Base-by-base conservation (phyloP, 2,888 invertebrate species). In the Smittia aterrima region DNA sequence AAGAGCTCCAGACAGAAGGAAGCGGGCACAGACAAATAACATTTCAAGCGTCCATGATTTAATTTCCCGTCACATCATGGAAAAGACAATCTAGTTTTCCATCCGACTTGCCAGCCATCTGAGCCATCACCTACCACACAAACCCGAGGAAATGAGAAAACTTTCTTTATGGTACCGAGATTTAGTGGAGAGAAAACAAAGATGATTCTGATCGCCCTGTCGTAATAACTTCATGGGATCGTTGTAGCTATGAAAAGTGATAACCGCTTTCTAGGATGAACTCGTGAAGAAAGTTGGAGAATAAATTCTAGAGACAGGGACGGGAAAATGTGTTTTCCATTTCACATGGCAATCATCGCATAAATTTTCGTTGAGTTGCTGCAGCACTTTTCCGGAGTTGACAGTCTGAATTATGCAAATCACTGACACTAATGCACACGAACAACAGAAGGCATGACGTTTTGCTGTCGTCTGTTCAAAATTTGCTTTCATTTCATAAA, bases 351-450 rank as follows among this genome's bases (percentile, higher is more conserved):
- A 47, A 47, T 47, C 47, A 47, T 13, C 9, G 47, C 47, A 47
- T 47, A 47, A 13, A 47, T 47, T 47, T 16, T 16, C 47, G 16
- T 13, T n/a, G 47, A 47, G 16, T 16, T 47, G 16, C 2, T 16
- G 47, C 11, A 47, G 16, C 47, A 32, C 32, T 32, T 32, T 47
- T 47, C 47, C 47, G 16, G 22, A 58, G 58, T 7, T 58, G 58
- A 22, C 58, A 58, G 58, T 20, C 18, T 58, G n/a, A 58, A 58
- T 58, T 58, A 58, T 58, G 58, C 22, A 58, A 58, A 58, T 58
- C 58, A 58, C 58, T 58, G 58, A 58, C 58, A 22, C 18, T 58
- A 58, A 58, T 58, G 58, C 58, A 58, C 58, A 58, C 58, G 9
- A 7, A 58, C 22, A 18, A 58, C n/a, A 47, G n/a, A 47, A 47